Conservation (phyloP, 2,888 invertebrate genomes). For the Clepsis dumicolana region DNA sequence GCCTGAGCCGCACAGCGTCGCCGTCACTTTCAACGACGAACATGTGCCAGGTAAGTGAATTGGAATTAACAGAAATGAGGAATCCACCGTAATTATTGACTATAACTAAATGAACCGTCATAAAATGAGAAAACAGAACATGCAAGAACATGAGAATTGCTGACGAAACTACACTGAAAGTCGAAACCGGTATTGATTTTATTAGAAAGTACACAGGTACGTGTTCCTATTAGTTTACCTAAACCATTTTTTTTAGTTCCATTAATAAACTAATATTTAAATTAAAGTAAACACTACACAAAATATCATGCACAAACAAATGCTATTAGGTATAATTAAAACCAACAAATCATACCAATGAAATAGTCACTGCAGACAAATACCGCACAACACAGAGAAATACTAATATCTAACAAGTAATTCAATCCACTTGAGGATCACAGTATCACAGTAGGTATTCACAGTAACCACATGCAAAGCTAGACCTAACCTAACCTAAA, state of each 20-base stretch:
- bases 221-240: too few species aligned
- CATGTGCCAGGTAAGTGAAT: slow-evolving; percentile 93
- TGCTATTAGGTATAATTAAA: not conserved
- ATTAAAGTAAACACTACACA: not conserved
- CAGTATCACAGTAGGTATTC: too few species aligned
- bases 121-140: too few species aligned
- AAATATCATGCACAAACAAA: not conserved
- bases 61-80: too few species aligned
- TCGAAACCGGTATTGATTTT: too few species aligned
- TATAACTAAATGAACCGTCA: too few species aligned
- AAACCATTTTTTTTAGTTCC: too few species aligned
- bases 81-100: too few species aligned
- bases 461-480: not conserved
- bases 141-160: too few species aligned
- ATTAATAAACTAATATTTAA: too few species aligned
- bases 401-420: slow-evolving; percentile 1
- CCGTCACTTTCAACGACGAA: slow-evolving; percentile 97
- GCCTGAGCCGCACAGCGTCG: slow-evolving; percentile 93
- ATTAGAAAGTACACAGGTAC: too few species aligned
- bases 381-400: not conserved
- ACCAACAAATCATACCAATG: not conserved
- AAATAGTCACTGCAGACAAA: not conserved
- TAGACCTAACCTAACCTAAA: not conserved
- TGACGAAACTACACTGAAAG: too few species aligned
- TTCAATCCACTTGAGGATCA: not conserved